A percentile compares a stretch with the other conserved stretches of the same genome.
Evolutionary conservation across 2,113 vertebrate species (phyloP).

Genomic region (Furnarius figulus): DNA sequence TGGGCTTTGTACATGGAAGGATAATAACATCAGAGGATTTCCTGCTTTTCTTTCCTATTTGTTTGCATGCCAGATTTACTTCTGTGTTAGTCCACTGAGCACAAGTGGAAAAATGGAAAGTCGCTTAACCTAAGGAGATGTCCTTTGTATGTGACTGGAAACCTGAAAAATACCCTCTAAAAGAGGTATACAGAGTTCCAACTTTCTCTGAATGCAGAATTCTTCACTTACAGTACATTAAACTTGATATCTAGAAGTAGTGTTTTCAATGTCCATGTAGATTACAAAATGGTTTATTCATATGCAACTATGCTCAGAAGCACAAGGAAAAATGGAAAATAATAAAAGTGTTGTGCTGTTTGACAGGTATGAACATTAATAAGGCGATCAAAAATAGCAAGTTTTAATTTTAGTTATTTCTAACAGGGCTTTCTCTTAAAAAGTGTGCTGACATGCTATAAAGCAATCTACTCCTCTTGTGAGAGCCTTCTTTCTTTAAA

Average conservation of each 20-base stretch:
- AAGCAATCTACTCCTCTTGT: neutral
- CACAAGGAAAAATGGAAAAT: neutral
- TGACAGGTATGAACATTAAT: neutral
- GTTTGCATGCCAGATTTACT: neutral
- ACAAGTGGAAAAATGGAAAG: neutral
- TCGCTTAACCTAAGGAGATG: neutral
- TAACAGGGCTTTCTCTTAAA: neutral
- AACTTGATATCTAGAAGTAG: neutral
- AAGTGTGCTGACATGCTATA: neutral
- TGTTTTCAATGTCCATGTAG: neutral
- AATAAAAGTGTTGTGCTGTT: neutral
- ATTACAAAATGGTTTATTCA: neutral
- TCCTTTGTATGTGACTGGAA: neutral
- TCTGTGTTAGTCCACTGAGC: neutral
- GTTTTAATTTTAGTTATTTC: neutral
- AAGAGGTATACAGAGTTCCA: neutral
- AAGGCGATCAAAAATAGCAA: neutral
- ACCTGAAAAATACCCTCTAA: neutral
- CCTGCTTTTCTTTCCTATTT: neutral
- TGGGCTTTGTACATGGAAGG: neutral
- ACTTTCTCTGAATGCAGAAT: neutral
- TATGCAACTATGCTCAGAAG: neutral
- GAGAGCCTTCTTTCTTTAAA: neutral
- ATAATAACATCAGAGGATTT: slow-evolving; percentile 1
- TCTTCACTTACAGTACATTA: neutral